Evolutionary conservation across 2,888 invertebrate genomes (phyloP), one percentile per base, ranked within the genome.

Genomic region (Gortyna flavago): DNA sequence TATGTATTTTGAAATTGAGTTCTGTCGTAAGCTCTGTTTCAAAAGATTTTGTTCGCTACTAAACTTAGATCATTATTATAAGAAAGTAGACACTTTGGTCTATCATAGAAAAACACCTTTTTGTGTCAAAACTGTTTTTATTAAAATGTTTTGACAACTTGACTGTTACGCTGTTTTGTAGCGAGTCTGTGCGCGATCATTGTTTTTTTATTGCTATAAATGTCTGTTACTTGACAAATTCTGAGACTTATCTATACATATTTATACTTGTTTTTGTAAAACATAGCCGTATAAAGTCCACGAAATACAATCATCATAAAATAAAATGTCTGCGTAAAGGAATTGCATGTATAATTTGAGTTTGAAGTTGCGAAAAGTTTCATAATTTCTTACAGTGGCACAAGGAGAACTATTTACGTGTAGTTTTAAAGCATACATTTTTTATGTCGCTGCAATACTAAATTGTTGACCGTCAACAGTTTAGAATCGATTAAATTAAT

Each of bases 301-400:
- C n/a, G 7, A 64, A 44, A 44, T 44, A 62, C 51, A n/a, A n/a
- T n/a, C n/a, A 8, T 44, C 51, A 69, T 65, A 51, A 69, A 69
- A 70, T 32, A 4, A 57, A 62, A 76, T 70, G 21, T 57, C 7
- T 70, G 16, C 25, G 29, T 57, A 54, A 54, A 61, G 44, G 61
- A 61, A 70, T 70, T 81, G 38, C 61, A 62, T 57, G 32, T 32
- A 5, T 35, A 80, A 16, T 44, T 32, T 18, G 16, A 67, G 35
- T 54, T 32, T 6, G 16, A 21, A 13, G 41, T 82, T 70, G 38
- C 48, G 29, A 62, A 71, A 76, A 62, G 6, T 71, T 77, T 67
- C 70, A 29, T 41, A 41, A 77, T 61, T 51, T 71, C 16, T 67
- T 61, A 32, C 57, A 32, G 9, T 64, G 1, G n/a, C n/a, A 57